Percentiles rank a stretch among this genome's conserved stretches.
Conservation (phyloP, 92 coral and sea anemone genomes). For the Meandrina meandrites region DNA sequence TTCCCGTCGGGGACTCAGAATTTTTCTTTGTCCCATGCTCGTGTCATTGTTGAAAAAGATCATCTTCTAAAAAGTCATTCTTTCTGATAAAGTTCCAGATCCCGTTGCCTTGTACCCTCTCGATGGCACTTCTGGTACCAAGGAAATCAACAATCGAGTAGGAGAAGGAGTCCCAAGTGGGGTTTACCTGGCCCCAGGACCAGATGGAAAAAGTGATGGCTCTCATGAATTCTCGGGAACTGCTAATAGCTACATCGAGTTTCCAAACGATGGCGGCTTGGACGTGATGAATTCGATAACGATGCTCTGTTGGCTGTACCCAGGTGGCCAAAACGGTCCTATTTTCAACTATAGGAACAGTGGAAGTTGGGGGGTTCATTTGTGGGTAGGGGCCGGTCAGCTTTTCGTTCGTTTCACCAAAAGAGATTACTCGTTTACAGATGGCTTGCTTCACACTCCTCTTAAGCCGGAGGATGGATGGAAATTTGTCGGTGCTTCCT, state of each 20-base stretch:
- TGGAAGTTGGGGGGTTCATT: slow-evolving; percentile 59
- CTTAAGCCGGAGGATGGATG: slow-evolving; percentile 31
- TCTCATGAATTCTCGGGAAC: slow-evolving; percentile 49
- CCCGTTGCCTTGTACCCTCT: slow-evolving; percentile 60
- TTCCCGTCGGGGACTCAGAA: too few species aligned
- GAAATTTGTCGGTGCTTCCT: slow-evolving; percentile 71
- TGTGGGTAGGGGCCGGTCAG: slow-evolving; percentile 28
- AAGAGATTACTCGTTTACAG: slow-evolving; percentile 43
- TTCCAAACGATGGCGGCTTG: slow-evolving; percentile 43
- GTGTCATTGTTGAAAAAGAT: too few species aligned
- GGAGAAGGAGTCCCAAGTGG: slow-evolving; percentile 16
- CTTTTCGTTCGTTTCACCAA: slow-evolving; percentile 53
- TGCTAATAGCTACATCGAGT: slow-evolving; percentile 49
- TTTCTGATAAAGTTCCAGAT: slow-evolving; percentile 10
- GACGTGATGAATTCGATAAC: slow-evolving; percentile 48
- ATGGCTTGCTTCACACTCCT: neutral
- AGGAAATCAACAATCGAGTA: slow-evolving; percentile 35
- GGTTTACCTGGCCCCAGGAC: slow-evolving; percentile 38
- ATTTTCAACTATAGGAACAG: slow-evolving; percentile 53
- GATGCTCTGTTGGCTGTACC: slow-evolving; percentile 37
- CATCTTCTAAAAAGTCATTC: too few species aligned
- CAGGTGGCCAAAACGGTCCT: slow-evolving; percentile 46
- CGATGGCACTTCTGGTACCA: slow-evolving; percentile 27
- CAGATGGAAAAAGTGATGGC: slow-evolving; percentile 41
- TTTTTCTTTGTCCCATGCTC: too few species aligned